These are phyloP conservation scores for Falco naumanni DNA, from an alignment of 2,797 vertebrate genomes.

Conservation along the genomic window DNA sequence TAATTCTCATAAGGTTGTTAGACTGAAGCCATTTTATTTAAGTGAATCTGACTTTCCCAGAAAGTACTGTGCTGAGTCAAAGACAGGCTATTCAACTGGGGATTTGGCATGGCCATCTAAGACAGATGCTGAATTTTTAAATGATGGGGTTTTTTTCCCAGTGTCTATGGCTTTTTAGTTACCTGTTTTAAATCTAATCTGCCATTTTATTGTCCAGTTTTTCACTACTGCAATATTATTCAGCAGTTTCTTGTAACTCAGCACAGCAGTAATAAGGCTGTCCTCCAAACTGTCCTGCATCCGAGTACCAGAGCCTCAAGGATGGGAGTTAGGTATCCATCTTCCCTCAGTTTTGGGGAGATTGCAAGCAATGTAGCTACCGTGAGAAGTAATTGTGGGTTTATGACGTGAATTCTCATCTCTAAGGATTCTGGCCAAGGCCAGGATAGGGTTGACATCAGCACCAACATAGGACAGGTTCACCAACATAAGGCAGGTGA, in stretches of 20 bases:
- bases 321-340: background rate
- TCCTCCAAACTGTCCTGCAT: background rate
- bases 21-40: background rate
- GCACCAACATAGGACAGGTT: background rate
- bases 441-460: background rate
- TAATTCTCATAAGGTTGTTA: background rate
- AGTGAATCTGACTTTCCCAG: background rate
- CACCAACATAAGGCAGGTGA: background rate
- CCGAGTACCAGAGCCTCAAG: background rate
- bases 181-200: background rate
- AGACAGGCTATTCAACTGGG: background rate
- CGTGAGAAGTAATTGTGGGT: background rate
- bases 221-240: background rate
- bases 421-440: background rate
- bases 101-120: background rate
- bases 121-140: background rate
- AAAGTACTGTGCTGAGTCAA: background rate
- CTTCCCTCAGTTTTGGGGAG: background rate
- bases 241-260: background rate
- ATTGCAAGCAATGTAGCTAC: background rate
- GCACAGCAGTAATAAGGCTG: background rate
- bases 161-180: background rate
- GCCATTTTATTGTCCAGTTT: background rate
- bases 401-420: background rate
- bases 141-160: rapidly evolving